Evolutionary conservation across 2,888 invertebrate genomes (phyloP), one percentile per base, ranked within the genome.

Genomic region (Rhamphomyia laevipes): DNA sequence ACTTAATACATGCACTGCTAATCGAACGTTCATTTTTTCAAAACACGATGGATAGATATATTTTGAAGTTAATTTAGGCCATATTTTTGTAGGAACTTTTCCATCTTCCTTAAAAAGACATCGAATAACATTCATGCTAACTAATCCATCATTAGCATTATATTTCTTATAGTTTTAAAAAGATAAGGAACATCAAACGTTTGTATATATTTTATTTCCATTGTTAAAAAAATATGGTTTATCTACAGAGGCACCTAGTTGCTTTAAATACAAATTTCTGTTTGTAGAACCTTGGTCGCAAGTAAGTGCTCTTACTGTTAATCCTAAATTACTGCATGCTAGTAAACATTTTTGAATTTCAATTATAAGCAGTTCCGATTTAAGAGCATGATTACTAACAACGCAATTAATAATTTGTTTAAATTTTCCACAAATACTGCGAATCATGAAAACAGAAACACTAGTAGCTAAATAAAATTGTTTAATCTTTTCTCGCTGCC

Each of bases 1-100:
- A 13, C 37, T 44, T 13, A 48, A 48, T 17, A 44, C 23, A 18
- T 38, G 48, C 3, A 23, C 27, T 17, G 48, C 44, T 16, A 40
- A 44, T 6, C 18, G 37, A 13, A 48, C 44, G 13, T 33, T 43
- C 48, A 48, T 44, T 48, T 48, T 48, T 17, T 48, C 40, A 38
- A 48, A 48, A 17, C 30, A 21, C 7, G 17, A 21, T 23, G 44
- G 48, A 10, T 15, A n/a, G 12, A 49, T 45, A 15, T 48, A 44
- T 13, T 38, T 38, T 31, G 27, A 15, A 3, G 38, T 48, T 16
- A 43, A 17, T 44, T 44, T 48, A 12, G 48, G 43, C 12, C 45
- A 46, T 16, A 48, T 37, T 48, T 48, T 48, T 27, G 43, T 43
- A 21, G 17, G 3, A 18, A 4, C 35, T 2, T 21, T 15, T 35